Base-by-base conservation (phyloP, 2,888 invertebrate species). In the Drosophila austrosaltans region DNA sequence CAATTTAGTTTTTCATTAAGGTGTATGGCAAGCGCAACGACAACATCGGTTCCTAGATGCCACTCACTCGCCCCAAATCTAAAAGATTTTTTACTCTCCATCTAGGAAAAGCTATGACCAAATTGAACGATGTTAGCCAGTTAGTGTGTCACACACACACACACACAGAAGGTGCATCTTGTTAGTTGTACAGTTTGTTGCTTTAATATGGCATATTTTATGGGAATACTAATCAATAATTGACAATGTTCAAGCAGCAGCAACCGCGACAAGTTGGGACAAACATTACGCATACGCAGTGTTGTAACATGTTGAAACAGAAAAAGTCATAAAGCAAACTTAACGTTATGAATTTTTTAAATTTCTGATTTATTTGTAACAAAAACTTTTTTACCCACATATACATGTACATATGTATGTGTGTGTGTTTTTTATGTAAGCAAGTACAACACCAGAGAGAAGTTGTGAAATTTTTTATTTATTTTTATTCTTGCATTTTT, bases 1-100 rank as follows among this genome's bases (percentile, higher is more conserved):
- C 87, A 90, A 91, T 90, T 91, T 86, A 88, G 89, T 89, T 91
- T 90, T 86, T 89, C 87, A 91, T 90, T 91, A 90, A 90, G 84
- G 79, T 60, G 39, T 42, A 66, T 48, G 36, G n/a, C 28, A 28
- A 30, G 16, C 30, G 32, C 30, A 71, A 60, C 36, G 66, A 4
- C 10, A 54, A 12, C n/a, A 53, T 62, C 39, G 44, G 53, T 7
- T 48, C 20, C 22, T 32, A 39, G 60, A 20, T 53, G 39, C 40
- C 44, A 36, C 36, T 36, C 36, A 36, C 36, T 8, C 16, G 16
- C 36, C 36, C 7, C 36, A 36, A 36, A 36, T 36, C 36, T 10
- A 36, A 36, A 36, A 25, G 54, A 40, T n/a, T 40, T 40, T 40
- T 39, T 22, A 54, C 48, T 8, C 39, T 8, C 22, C 36, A 56